Evolutionary conservation across 2,888 invertebrate species (phyloP).

Genomic region (Theretra japonica): DNA sequence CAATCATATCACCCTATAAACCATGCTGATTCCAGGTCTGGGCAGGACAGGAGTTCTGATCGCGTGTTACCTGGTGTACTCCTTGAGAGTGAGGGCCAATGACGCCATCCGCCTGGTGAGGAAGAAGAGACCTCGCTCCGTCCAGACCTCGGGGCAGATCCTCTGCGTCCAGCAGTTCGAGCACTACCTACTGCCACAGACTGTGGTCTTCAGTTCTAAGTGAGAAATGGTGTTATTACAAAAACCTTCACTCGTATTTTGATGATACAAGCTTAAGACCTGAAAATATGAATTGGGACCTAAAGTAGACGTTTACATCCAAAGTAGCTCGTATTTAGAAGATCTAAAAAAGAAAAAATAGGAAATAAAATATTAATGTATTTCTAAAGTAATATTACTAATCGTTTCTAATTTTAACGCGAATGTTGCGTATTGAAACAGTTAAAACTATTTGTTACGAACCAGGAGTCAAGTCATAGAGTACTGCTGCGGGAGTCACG

Average conservation of each 20-base stretch:
- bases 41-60: conserved; percentile 95
- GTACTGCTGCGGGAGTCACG: too few species aligned
- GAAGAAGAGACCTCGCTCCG: conserved; percentile 89
- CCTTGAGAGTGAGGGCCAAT: conserved; percentile 89
- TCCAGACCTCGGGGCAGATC: conserved; percentile 93
- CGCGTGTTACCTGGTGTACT: conserved; percentile 93
- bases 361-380: too few species aligned
- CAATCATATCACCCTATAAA: neutral
- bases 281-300: too few species aligned
- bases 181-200: conserved; percentile 90
- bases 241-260: neutral
- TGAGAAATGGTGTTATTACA: conserved; percentile 58
- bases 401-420: too few species aligned
- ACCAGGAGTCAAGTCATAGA: too few species aligned
- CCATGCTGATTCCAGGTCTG: conserved; percentile 82
- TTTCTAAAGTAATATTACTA: too few species aligned
- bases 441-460: too few species aligned
- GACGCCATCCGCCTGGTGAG: conserved; percentile 93
- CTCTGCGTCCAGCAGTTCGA: conserved; percentile 92
- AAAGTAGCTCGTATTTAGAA: too few species aligned
- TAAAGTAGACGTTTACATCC: too few species aligned
- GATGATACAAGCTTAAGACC: neutral
- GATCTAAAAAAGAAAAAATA: too few species aligned
- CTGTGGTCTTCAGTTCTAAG: conserved; percentile 89
- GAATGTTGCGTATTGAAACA: too few species aligned